These are phyloP conservation scores for Vultur gryphus DNA, from an alignment of 2,797 vertebrate species.

Conservation along the genomic window DNA sequence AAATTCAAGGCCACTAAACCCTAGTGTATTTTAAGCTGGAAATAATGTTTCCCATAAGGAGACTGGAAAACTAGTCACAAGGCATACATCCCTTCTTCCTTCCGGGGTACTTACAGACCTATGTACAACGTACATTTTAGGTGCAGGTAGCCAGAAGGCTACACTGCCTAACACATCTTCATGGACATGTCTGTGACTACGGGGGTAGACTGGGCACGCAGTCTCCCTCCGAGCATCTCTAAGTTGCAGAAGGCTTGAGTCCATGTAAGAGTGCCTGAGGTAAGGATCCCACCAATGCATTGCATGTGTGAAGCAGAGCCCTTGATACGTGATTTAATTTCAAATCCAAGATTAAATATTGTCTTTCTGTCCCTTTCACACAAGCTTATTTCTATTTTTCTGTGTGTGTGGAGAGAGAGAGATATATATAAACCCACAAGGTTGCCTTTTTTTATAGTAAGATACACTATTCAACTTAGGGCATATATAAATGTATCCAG, in stretches of 20 bases:
- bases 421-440: no score
- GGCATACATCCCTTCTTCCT: background rate
- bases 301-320: background rate
- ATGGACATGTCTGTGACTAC: background rate
- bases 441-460: background rate
- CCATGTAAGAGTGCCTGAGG: background rate
- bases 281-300: background rate
- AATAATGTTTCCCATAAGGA: background rate
- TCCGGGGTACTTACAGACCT: background rate
- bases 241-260: background rate
- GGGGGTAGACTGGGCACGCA: accelerated
- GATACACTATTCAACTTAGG: background rate
- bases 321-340: background rate
- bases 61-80: background rate
- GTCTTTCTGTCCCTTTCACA: background rate
- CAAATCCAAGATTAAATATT: background rate
- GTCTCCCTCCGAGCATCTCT: background rate
- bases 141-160: background rate
- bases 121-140: background rate
- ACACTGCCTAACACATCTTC: background rate
- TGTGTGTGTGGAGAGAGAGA: background rate
- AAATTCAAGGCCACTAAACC: background rate
- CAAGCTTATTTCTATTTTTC: background rate
- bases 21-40: background rate
- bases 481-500: background rate